Percentiles rank a stretch among this genome's conserved stretches.
Evolutionary conservation across 2,113 vertebrate species (phyloP).

Genomic region (Tachysurus fulvidraco): DNA sequence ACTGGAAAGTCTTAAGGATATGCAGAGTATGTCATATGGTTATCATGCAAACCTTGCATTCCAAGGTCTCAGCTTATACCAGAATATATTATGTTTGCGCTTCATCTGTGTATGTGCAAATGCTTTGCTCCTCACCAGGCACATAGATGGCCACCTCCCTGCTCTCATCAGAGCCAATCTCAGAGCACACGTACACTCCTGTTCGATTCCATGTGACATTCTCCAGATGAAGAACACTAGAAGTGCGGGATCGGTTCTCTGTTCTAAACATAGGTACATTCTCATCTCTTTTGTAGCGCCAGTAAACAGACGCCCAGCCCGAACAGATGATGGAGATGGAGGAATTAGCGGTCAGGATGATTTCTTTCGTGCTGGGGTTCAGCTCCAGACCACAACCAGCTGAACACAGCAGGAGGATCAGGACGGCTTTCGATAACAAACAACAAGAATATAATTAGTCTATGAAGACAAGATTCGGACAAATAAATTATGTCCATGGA

Average conservation of each 20-base stretch:
- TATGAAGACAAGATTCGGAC: not conserved
- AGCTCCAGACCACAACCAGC: conserved; percentile 68
- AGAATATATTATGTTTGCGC: not conserved
- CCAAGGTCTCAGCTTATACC: not conserved
- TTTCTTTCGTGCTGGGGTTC: conserved; percentile 67
- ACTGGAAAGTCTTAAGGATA: not conserved
- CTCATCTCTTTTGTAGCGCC: conserved; percentile 72
- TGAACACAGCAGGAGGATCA: conserved; percentile 56
- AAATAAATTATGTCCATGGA: not conserved
- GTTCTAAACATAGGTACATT: conserved; percentile 50
- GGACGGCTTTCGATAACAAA: conserved; percentile 64
- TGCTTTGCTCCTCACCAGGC: conserved; percentile 76
- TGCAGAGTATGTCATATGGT: not conserved
- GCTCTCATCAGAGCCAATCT: conserved; percentile 62
- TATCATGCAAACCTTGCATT: not conserved
- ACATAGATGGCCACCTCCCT: conserved; percentile 83
- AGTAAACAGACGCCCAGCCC: conserved; percentile 63
- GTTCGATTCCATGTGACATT: conserved; percentile 81
- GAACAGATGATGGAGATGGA: conserved; percentile 79
- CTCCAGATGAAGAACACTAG: conserved; percentile 75
- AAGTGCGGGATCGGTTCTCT: conserved; percentile 59
- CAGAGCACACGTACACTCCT: conserved; percentile 80
- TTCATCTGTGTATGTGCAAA: not conserved
- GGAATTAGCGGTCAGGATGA: conserved; percentile 76
- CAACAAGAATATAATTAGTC: conserved; percentile 44